phyloP scores from a whole-genome alignment of 2,888 invertebrate genomes.

The Oscheius sp. region DNA sequence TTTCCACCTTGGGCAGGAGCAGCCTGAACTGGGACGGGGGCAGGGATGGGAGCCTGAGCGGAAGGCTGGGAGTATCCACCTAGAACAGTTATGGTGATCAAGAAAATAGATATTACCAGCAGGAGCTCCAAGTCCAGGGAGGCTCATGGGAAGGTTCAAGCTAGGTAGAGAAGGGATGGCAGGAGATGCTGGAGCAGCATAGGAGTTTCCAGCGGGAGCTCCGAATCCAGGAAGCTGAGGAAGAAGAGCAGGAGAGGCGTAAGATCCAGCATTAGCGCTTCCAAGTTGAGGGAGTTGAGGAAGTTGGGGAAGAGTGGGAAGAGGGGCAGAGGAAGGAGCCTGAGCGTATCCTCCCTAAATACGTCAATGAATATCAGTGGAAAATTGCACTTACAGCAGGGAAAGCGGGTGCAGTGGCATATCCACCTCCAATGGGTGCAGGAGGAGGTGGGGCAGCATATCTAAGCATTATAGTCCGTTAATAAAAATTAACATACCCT shows the following conservation, averaged over 20 bases:
- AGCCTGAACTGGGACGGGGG: not conserved
- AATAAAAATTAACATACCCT: not conserved
- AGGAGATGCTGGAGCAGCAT: constrained; percentile 6
- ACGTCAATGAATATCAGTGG: not conserved
- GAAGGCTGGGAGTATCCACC: not conserved
- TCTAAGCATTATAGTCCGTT: not conserved
- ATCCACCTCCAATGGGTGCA: not conserved
- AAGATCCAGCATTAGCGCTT: not conserved
- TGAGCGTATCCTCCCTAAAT: too few species aligned
- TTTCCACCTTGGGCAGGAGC: constrained; percentile 7
- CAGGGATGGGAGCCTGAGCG: not conserved
- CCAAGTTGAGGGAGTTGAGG: not conserved
- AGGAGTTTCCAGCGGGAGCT: not conserved
- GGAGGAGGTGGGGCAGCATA: constrained; percentile 8
- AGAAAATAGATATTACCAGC: too few species aligned
- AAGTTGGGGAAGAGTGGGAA: not conserved
- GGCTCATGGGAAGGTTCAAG: constrained; percentile 7
- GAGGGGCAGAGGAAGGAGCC: not conserved
- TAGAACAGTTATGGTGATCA: not conserved
- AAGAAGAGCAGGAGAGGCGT: not conserved
- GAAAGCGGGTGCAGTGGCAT: constrained; percentile 12
- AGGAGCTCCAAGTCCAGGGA: constrained; percentile 3
- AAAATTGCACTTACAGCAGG: not conserved
- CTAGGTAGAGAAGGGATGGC: constrained; percentile 13
- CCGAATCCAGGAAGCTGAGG: constrained; percentile 2